Evolutionary conservation across 2,113 vertebrate genomes (phyloP).

Genomic region (Poeciliopsis retropinna): DNA sequence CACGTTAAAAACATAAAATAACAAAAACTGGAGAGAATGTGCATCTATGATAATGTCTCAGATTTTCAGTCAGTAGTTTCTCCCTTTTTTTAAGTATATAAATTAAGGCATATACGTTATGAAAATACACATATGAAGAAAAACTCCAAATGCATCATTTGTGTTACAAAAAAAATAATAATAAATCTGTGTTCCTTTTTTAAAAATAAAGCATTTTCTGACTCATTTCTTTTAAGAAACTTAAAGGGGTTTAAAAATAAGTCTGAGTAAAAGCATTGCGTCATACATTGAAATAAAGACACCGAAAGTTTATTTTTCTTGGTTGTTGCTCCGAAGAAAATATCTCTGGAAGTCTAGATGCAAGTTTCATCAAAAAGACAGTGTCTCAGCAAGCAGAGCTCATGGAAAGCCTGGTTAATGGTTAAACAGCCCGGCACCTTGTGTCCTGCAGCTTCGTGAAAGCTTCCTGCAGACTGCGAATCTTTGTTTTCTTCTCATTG

Average conservation of each 20-base stretch:
- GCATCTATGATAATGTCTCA: background rate
- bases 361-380: background rate
- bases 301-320: background rate
- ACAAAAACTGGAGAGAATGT: background rate
- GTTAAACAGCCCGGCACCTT: conserved; percentile 13
- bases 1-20: background rate
- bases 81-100: no score
- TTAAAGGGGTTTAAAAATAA: no score
- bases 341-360: background rate
- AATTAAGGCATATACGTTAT: background rate
- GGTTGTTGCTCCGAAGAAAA: background rate
- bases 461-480: conserved; percentile 83
- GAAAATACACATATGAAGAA: background rate
- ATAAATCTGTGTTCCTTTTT: background rate
- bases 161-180: background rate
- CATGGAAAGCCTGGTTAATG: no score
- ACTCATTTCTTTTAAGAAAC: no score
- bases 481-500: conserved; percentile 94
- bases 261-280: no score
- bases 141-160: background rate
- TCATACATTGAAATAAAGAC: no score
- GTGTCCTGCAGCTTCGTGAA: conserved; percentile 75
- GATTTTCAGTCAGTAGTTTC: background rate
- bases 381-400: background rate
- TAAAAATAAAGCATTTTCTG: no score